Evolutionary conservation across 1,140 invertebrate genomes (phyloP).

Genomic region (Acromyrmex heyeri): DNA sequence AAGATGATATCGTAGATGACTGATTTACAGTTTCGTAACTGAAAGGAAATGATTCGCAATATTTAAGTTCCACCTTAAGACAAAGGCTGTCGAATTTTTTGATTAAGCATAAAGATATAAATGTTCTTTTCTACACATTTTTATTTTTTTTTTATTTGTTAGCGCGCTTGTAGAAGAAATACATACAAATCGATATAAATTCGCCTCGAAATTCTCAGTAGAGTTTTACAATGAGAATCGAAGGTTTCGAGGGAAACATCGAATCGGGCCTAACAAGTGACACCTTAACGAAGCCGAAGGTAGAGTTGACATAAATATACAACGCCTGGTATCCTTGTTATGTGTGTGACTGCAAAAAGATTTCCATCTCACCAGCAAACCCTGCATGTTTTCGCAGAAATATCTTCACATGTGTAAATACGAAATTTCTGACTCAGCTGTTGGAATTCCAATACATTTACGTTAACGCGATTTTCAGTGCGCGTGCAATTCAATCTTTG

Average conservation of each 20-base stretch:
- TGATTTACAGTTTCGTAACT: not conserved
- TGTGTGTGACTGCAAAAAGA: not conserved
- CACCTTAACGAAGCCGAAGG: conserved; percentile 14
- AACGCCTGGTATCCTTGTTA: not conserved
- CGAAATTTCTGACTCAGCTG: conserved; percentile 69
- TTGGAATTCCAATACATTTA: conserved; percentile 67
- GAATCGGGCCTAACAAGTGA: conserved; percentile 33
- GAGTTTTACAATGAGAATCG: conserved; percentile 70
- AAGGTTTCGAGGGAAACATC: conserved; percentile 19
- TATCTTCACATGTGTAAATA: not conserved
- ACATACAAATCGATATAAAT: not conserved
- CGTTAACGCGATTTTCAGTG: conserved; percentile 49
- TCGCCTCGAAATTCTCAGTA: conserved; percentile 42
- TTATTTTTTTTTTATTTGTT: not conserved
- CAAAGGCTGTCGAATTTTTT: not conserved
- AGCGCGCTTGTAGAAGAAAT: not conserved
- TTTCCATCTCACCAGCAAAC: not conserved
- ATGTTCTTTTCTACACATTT: not conserved
- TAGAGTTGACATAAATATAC: conserved; percentile 35
- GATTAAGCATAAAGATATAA: not conserved
- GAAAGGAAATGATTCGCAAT: not conserved
- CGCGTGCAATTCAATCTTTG: conserved; percentile 19
- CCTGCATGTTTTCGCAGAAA: conserved; percentile 30
- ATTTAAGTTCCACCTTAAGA: not conserved
- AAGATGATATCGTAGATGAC: not conserved